Base-by-base conservation (phyloP, 2,797 vertebrate species). In the Gymnoscopelus microlampas region DNA sequence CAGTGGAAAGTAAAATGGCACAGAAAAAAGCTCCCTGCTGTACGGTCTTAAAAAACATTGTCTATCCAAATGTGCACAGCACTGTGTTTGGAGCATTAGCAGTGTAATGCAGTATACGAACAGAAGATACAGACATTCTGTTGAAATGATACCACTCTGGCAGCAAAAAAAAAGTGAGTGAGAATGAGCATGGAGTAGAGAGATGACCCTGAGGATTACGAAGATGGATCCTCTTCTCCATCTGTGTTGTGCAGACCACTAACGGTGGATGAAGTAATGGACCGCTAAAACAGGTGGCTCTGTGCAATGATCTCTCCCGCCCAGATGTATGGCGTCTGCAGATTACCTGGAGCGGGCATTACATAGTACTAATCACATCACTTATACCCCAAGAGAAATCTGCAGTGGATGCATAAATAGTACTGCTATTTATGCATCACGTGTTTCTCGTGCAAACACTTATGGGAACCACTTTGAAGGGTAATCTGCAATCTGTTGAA, bases 301-400 rank as follows among this genome's bases (percentile, higher is more conserved):
- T 60, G 74, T 69, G 70, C 39, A 4, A 81, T 87, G 84, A 89
- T 89, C 85, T 89, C 85, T 80, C 69, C 71, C 78, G 75, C 82
- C 80, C 83, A 88, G 79, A 91, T 88, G 84, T 88, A 87, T 84
- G 69, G 77, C 77, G 87, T 78, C 66, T 78, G 73, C 64, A 85
- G 90, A 92, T 92, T 91, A 92, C 78, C 60, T 81, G 57, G 14
- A 49, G 54, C 24, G 82, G 69, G 68, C 72, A 77, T 90, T 91
- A 89, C 57, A 80, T 80, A 88, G 73, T 85, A 87, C 78, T 89
- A 84, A 91, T 91, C 79, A 66, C 82, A 82, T 88, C 81, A 82
- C 79, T 90, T 86, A 77, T 7, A 19, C 11, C 35, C 35, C 56
- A 39, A 44, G 1, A 48, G 60, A 86, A 86, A 91, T 83, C 71